Percentiles rank a stretch among this genome's conserved stretches.
phyloP scores from a whole-genome alignment of 2,113 vertebrate genomes.

The Cyprinodon variegatus region DNA sequence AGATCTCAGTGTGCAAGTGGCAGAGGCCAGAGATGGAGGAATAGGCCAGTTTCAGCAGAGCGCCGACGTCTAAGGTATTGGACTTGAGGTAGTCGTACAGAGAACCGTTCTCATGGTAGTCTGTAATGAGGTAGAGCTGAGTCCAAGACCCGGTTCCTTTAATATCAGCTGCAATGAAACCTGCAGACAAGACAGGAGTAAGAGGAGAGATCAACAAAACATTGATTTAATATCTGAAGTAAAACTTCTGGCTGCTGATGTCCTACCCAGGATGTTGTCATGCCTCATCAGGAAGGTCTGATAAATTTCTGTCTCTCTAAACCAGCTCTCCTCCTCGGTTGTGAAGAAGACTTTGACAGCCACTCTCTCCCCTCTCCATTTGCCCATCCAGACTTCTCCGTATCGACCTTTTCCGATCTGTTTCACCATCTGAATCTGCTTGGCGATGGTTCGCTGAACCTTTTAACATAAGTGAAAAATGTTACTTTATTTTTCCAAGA shows the following conservation, averaged over 20 bases:
- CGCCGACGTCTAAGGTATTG: slow-evolving; percentile 90
- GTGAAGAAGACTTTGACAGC: slow-evolving; percentile 99
- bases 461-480: slow-evolving; percentile 50
- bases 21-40: slow-evolving; percentile 94
- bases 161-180: slow-evolving; percentile 97
- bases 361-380: slow-evolving; percentile 95
- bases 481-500: neutral
- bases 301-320: slow-evolving; percentile 98
- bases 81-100: slow-evolving; percentile 96
- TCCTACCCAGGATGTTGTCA: slow-evolving; percentile 96
- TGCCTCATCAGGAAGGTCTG: slow-evolving; percentile 99
- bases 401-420: slow-evolving; percentile 99
- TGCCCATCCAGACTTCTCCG: slow-evolving; percentile 99
- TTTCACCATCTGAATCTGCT: slow-evolving; percentile 99
- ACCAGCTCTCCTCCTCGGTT: slow-evolving; percentile 98
- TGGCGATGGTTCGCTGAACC: slow-evolving; percentile 98
- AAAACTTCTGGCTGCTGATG: neutral
- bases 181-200: slow-evolving; percentile 66
- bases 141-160: slow-evolving; percentile 99
- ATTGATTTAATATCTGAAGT: neutral
- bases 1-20: slow-evolving; percentile 97
- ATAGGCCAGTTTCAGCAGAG: slow-evolving; percentile 90
- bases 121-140: slow-evolving; percentile 95
- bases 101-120: slow-evolving; percentile 96
- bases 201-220: neutral